phyloP scores from a whole-genome alignment of 2,888 invertebrate genomes.

The Globia sparganii region DNA sequence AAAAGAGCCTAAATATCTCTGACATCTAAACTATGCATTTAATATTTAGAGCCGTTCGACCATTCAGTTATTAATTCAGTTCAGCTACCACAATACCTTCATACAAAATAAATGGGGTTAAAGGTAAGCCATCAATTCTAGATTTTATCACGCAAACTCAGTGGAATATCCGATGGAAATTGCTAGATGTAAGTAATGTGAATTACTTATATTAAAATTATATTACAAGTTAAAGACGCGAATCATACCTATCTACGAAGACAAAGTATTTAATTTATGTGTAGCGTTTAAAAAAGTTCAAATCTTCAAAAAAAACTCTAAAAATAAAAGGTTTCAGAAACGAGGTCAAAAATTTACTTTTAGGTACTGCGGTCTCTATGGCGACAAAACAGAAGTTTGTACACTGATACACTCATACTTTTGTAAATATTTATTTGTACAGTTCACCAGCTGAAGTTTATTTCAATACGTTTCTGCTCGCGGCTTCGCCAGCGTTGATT shows the following conservation, averaged over 20 bases:
- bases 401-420: neutral
- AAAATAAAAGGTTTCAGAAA: conserved; percentile 27
- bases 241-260: neutral
- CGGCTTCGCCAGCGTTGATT: no score
- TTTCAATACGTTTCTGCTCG: conserved; percentile 12
- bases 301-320: conserved; percentile 1
- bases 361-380: conserved; percentile 21
- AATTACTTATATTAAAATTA: no score
- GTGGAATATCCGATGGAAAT: neutral
- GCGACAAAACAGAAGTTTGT: conserved; percentile 25
- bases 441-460: conserved; percentile 29
- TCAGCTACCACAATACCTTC: conserved; percentile 7
- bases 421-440: conserved; percentile 19
- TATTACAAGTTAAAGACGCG: neutral
- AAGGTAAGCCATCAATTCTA: conserved; percentile 23
- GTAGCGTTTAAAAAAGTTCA: neutral
- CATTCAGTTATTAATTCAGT: conserved; percentile 34
- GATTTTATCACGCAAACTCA: conserved; percentile 10
- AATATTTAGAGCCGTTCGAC: conserved; percentile 6
- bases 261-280: neutral
- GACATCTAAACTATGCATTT: neutral
- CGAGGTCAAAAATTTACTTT: conserved; percentile 44
- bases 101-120: conserved; percentile 32
- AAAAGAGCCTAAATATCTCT: neutral
- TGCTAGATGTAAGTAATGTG: conserved; percentile 6